phyloP scores from a whole-genome alignment of 2,888 invertebrate species.

The Morpho deidamia region DNA sequence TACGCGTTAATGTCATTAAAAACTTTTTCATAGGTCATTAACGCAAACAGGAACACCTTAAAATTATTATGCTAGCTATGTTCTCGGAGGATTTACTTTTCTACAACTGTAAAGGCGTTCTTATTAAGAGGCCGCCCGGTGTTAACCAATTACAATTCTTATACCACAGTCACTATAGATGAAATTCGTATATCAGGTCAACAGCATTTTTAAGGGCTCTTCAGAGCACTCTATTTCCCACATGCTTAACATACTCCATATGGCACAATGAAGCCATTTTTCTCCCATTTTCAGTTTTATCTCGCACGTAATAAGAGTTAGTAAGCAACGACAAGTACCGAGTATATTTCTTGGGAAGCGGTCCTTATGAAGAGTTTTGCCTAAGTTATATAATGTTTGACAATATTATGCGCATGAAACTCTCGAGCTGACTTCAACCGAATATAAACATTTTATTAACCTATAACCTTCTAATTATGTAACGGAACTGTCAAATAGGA shows the following conservation, averaged over 20 bases:
- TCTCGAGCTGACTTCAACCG: neutral
- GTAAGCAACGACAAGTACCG: neutral
- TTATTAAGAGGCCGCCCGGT: conserved; percentile 2
- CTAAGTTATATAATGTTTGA: conserved; percentile 11
- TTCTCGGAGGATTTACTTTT: conserved; percentile 19
- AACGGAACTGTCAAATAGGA: no score
- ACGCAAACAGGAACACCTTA: conserved; percentile 25
- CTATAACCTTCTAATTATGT: no score
- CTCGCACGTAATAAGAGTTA: conserved; percentile 3
- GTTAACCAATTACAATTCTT: neutral
- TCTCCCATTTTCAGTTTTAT: conserved; percentile 10
- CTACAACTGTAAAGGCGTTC: conserved; percentile 13
- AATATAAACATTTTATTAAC: no score
- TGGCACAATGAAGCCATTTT: conserved; percentile 12
- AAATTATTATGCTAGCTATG: conserved; percentile 25
- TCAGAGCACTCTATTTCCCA: conserved; percentile 17
- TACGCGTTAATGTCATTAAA: conserved; percentile 13
- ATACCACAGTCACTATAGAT: neutral
- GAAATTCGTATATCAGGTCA: neutral
- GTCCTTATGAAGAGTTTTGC: conserved; percentile 7
- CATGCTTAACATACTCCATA: conserved; percentile 17
- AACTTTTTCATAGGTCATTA: conserved; percentile 27
- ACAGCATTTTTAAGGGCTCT: conserved; percentile 9
- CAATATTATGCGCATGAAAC: conserved; percentile 3
- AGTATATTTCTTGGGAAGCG: conserved; percentile 1